phyloP scores from a whole-genome alignment of 1,140 invertebrate species.

The Lepidurus couesii region DNA sequence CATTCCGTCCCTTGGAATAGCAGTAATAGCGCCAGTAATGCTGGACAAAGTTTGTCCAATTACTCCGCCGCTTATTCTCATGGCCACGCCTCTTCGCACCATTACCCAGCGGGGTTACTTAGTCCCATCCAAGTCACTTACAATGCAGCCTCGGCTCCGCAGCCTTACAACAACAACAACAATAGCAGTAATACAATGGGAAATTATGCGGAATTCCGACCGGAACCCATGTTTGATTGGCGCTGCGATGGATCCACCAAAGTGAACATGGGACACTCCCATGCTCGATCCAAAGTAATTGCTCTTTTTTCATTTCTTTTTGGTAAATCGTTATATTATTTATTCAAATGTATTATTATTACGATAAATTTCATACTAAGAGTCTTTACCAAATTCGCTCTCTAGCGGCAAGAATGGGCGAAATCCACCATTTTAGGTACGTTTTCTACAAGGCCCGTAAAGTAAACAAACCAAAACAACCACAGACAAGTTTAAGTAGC shows the following conservation, averaged over 20 bases:
- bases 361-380: no score
- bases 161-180: background rate
- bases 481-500: no score
- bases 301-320: no score
- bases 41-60: background rate
- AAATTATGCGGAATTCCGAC: background rate
- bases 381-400: no score
- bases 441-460: no score
- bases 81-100: slow-evolving; percentile 17
- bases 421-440: no score
- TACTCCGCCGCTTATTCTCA: slow-evolving; percentile 19
- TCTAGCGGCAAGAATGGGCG: no score
- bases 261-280: background rate
- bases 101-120: slow-evolving; percentile 28
- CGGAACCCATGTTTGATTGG: background rate
- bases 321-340: no score
- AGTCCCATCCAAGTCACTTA: slow-evolving; percentile 34
- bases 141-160: background rate
- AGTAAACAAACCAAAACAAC: no score
- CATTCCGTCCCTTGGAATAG: slow-evolving; percentile 29
- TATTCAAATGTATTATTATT: no score
- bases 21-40: slow-evolving; percentile 19
- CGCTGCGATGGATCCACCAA: background rate
- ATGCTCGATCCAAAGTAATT: background rate
- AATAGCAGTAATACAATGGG: background rate